phyloP scores from a whole-genome alignment of 2,888 invertebrate genomes.

The Pemphredon lugubris region DNA sequence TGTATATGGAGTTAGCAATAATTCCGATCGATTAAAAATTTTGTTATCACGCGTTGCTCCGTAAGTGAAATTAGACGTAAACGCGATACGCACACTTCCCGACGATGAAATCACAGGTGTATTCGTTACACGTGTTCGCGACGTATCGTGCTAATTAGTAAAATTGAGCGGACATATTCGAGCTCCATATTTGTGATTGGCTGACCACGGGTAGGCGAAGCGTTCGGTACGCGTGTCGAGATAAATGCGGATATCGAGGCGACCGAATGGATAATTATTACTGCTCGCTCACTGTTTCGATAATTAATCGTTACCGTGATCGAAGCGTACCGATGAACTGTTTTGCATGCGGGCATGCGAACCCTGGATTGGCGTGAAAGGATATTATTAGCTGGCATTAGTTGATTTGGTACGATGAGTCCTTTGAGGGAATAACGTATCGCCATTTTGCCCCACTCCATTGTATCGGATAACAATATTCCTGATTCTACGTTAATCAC shows the following conservation, averaged over 20 bases:
- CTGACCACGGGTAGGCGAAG: slow-evolving; percentile 54
- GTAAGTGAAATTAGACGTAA: no score
- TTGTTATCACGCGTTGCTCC: not conserved
- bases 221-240: slow-evolving; percentile 42
- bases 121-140: slow-evolving; percentile 38
- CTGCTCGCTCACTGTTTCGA: slow-evolving; percentile 63
- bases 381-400: slow-evolving; percentile 13
- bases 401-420: not conserved
- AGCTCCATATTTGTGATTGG: slow-evolving; percentile 47
- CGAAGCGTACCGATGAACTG: slow-evolving; percentile 38
- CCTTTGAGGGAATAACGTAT: not conserved
- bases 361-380: not conserved
- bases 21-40: no score
- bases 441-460: not conserved
- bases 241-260: slow-evolving; percentile 59
- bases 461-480: no score
- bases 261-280: slow-evolving; percentile 71
- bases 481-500: no score
- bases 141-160: slow-evolving; percentile 61
- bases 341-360: not conserved
- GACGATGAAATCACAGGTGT: no score
- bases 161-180: slow-evolving; percentile 50
- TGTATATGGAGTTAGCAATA: no score
- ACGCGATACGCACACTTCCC: no score
- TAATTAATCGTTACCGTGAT: slow-evolving; percentile 67